Evolutionary conservation across 2,888 invertebrate genomes (phyloP).

Genomic region (Hydroisotoma schaefferi): DNA sequence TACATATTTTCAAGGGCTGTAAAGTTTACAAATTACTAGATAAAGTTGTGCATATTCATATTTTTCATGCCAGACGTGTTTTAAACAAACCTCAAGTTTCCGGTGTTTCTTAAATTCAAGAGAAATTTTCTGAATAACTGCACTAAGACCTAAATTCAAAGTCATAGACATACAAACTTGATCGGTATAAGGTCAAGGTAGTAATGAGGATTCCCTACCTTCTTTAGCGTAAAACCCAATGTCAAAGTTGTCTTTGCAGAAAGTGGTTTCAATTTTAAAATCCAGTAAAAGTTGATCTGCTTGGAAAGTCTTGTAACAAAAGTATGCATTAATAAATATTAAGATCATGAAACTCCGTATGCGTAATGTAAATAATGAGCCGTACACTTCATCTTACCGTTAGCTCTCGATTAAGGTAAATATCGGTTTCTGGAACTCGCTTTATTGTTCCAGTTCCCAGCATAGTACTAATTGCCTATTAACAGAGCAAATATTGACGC

Average conservation of each 20-base stretch:
- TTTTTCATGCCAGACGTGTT: too few relatives aligned
- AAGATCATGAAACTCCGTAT: background rate
- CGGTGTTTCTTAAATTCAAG: conserved; percentile 22
- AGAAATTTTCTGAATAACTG: conserved; percentile 19
- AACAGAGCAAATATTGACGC: background rate
- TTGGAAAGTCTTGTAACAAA: conserved; percentile 36
- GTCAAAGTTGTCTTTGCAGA: conserved; percentile 39
- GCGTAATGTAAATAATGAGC: background rate
- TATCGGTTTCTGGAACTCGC: conserved; percentile 58
- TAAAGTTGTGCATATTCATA: too few relatives aligned
- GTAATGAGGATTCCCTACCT: too few relatives aligned
- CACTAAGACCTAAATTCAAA: conserved; percentile 13
- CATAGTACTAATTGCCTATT: conserved; percentile 54
- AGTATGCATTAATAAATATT: background rate
- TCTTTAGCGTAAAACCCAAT: conserved; percentile 34
- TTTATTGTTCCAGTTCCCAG: conserved; percentile 60
- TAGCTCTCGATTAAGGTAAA: conserved; percentile 42
- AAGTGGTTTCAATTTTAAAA: conserved; percentile 40
- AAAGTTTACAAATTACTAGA: conserved; percentile 6
- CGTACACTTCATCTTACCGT: conserved; percentile 16
- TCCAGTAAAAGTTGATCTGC: conserved; percentile 42
- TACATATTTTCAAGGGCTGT: conserved; percentile 41
- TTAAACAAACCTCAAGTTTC: conserved; percentile 20
- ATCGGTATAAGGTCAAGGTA: background rate
- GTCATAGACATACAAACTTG: background rate